phyloP scores from a whole-genome alignment of 2,113 vertebrate genomes.

The Myrmecobius fasciatus region DNA sequence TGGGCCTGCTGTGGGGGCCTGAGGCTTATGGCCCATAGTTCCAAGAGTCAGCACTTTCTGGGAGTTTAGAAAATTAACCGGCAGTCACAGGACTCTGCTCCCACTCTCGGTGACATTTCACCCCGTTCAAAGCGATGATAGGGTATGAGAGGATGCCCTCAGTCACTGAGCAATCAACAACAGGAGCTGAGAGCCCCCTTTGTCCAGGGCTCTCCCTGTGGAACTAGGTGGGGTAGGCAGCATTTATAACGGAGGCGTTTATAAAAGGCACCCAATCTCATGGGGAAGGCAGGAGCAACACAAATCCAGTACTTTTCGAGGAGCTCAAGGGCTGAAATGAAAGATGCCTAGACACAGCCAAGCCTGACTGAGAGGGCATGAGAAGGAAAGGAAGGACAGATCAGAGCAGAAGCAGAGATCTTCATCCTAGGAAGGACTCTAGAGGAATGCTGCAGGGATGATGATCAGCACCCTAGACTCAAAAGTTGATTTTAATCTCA shows the following conservation, averaged over 20 bases:
- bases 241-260: neutral
- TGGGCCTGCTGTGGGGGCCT: constrained; percentile 41
- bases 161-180: neutral
- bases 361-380: neutral
- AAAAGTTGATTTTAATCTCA: neutral
- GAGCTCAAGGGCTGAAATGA: neutral
- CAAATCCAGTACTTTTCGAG: neutral
- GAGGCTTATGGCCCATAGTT: constrained; percentile 49
- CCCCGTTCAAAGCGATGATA: constrained; percentile 6
- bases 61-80: constrained; percentile 41
- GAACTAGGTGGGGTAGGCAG: neutral
- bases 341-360: neutral
- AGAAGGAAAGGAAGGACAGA: neutral
- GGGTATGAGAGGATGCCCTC: constrained; percentile 39
- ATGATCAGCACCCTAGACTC: neutral
- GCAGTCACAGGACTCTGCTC: constrained; percentile 8
- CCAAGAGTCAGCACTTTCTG: constrained; percentile 34
- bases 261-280: neutral
- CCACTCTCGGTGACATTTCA: constrained; percentile 45
- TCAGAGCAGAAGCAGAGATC: neutral
- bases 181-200: neutral
- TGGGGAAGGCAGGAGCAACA: neutral
- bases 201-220: neutral
- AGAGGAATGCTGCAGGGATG: neutral
- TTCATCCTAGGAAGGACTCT: neutral